Base-by-base conservation (phyloP, 2,113 vertebrate genomes). In the Cairina moschata region DNA sequence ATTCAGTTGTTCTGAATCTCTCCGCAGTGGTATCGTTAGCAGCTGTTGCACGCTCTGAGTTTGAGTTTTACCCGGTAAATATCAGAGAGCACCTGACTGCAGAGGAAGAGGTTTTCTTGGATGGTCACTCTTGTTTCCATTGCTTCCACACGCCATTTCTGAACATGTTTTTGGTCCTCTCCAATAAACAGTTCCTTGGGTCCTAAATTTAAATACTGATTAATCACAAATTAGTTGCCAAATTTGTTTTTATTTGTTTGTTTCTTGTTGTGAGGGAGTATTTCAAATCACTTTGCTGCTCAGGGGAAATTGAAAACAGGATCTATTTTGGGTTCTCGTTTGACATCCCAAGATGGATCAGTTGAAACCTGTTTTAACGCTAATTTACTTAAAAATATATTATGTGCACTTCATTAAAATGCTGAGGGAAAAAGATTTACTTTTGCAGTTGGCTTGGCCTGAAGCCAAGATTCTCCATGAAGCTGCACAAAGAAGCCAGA, bases 241-340 rank as follows among this genome's bases (percentile, higher is more conserved):
- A 26, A 66, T 34, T 65, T 84, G 14, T 2, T 2, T 81, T 78
- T 87, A 81, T 92, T 90, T 69, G 26, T 82, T 88, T 79, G 74
- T 91, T 96, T 81, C 40, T 55, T 83, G 15, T 84, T n/a, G 58
- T 40, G 86, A 81, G 44, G 73, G 79, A 89, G 28, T 59, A 86
- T 96, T 97, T 97, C 23, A 92, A 89, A 97, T 89, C 13, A 54
- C 78, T 93, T 81, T 88, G n/a, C 52, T 93, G 14, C 74, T 95
- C 46, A 83, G 73, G 52, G 72, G 81, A 80, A 90, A 95, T 58
- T 91, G 77, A 92, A 96, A 88, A 63, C 28, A 90, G 31, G 25
- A 83, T 96, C 78, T 96, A 80, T 93, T 95, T 78, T 81, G 52
- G 29, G 46, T 94, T 95, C 86, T 94, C 66, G 83, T 95, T 97